Evolutionary conservation across 1,140 invertebrate species (phyloP), one percentile per base, ranked within the genome.

Genomic region (Drosophila parabipectinata): DNA sequence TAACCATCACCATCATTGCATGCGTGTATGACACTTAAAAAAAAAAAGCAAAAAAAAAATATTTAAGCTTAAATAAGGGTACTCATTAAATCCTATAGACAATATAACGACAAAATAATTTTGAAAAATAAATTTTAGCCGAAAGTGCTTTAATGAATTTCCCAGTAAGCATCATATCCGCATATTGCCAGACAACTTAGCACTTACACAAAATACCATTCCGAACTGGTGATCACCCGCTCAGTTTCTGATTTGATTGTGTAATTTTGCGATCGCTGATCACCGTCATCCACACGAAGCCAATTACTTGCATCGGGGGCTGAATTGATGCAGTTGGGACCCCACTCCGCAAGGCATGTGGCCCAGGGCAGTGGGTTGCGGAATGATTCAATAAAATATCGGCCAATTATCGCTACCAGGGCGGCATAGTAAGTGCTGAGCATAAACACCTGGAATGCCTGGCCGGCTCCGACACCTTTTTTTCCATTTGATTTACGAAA

Each of bases 381-480:
- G 77, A 95, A 95, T 3, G 95, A 95, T 53, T 93, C 92, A 12
- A 93, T 90, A 61, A 95, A 93, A 90, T 96, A 97, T 77, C 94
- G 95, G 18, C 96, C 87, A 3, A 95, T 96, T 81, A 96, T 94
- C 0, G 95, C 94, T 92, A 97, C 95, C 67, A 98, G 94, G 9
- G 80, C 77, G 54, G 79, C 96, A 91, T 97, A 97, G 90, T 97
- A 97, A 21, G 94, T 94, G 51, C 84, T 92, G 34, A 97, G 94
- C 58, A 95, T 94, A 2, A 95, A 93, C 63, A 95, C 95, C 6
- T 95, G 94, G 63, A 96, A 94, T 72, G 96, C 93, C 93, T 97
- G 96, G 9, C 95, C 95, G 91, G 94, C 94, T 18, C 96, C 96
- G 67, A 97, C 94, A 60, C 96, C 96, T 96, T 85, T 52, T 21